These are phyloP conservation scores for Leuctra nigra DNA, from an alignment of 2,888 invertebrate species.

Conservation along the genomic window DNA sequence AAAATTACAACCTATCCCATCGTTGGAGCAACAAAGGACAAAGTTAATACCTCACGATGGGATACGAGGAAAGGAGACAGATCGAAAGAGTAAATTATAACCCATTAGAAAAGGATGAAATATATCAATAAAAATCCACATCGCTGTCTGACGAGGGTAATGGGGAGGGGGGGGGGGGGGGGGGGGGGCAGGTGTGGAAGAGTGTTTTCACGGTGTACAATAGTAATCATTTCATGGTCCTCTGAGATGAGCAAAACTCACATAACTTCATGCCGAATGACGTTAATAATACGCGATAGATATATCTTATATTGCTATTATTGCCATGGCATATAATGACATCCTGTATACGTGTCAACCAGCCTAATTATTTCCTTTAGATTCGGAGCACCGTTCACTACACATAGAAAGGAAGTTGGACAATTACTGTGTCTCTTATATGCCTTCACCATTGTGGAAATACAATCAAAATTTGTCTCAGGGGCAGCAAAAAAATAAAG, in stretches of 20 bases:
- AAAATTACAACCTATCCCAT: background rate
- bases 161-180: background rate
- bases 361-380: slow-evolving; percentile 14
- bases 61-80: background rate
- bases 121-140: slow-evolving; percentile 15
- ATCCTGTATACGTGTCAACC: slow-evolving; percentile 24
- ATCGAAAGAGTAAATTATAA: background rate
- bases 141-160: background rate
- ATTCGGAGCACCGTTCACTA: background rate
- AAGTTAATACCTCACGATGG: background rate
- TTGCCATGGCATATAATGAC: slow-evolving; percentile 20
- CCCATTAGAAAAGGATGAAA: slow-evolving; percentile 2
- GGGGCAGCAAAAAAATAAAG: background rate
- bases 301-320: background rate
- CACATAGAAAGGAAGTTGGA: background rate
- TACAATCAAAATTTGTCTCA: slow-evolving; percentile 2
- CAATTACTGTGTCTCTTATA: background rate
- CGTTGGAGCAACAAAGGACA: slow-evolving; percentile 5
- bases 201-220: slow-evolving; percentile 25
- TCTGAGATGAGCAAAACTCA: background rate
- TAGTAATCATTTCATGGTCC: slow-evolving; percentile 22
- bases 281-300: background rate
- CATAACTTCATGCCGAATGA: background rate
- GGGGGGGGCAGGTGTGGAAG: slow-evolving; percentile 24
- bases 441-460: background rate